Evolutionary conservation across 2,888 invertebrate species (phyloP).

Genomic region (Sphaerophoria rueppellii): DNA sequence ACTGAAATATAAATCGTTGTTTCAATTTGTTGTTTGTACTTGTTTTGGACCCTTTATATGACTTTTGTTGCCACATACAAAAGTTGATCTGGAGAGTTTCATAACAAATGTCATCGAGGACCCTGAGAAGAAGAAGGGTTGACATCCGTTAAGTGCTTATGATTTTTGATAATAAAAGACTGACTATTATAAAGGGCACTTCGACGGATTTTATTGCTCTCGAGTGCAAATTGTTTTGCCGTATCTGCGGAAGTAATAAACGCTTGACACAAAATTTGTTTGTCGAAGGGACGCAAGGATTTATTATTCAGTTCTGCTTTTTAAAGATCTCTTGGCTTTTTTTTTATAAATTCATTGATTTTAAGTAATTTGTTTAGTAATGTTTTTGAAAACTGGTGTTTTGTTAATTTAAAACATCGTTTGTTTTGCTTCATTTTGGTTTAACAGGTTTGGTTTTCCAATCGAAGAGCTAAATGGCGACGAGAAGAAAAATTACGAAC

Average conservation of each 20-base stretch:
- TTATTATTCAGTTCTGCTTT: slow-evolving; percentile 14
- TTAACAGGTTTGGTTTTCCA: slow-evolving; percentile 99
- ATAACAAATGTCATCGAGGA: not conserved
- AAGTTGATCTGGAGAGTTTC: not conserved
- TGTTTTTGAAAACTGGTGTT: too few species aligned
- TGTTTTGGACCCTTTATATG: slow-evolving; percentile 33
- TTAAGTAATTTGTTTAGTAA: too few species aligned
- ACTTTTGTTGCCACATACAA: slow-evolving; percentile 36
- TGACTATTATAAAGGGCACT: slow-evolving; percentile 4
- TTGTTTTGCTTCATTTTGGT: not conserved
- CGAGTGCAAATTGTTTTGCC: slow-evolving; percentile 67
- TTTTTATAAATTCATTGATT: too few species aligned
- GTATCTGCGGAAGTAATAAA: slow-evolving; percentile 46
- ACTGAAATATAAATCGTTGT: slow-evolving; percentile 42
- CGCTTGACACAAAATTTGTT: slow-evolving; percentile 27
- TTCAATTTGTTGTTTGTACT: slow-evolving; percentile 42
- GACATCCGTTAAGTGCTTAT: slow-evolving; percentile 67
- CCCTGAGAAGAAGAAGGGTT: slow-evolving; percentile 54
- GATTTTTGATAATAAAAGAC: slow-evolving; percentile 51
- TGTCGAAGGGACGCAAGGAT: not conserved
- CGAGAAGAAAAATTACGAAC: slow-evolving; percentile 98
- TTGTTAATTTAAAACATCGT: not conserved
- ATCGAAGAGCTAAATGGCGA: slow-evolving; percentile 99
- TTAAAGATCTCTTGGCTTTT: slow-evolving; percentile 2
- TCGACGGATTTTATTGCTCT: slow-evolving; percentile 37